phyloP scores from a whole-genome alignment of 2,888 invertebrate species.

The Osmoderma eremita region DNA sequence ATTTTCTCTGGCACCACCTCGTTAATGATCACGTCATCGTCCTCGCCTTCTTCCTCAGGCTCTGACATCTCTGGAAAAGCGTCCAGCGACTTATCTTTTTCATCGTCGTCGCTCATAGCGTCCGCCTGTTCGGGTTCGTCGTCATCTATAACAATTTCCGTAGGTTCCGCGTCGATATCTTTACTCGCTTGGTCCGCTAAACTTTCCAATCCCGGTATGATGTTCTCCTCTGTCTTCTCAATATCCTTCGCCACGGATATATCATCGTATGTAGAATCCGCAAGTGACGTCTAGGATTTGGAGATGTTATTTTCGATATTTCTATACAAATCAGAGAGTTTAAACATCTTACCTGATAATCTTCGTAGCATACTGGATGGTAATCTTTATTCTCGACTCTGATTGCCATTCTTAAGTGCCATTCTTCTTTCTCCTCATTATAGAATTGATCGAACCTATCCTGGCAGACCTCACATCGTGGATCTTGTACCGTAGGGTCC shows the following conservation, averaged over 20 bases:
- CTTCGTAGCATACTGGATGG: slow-evolving; percentile 91
- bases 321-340: neutral
- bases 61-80: slow-evolving; percentile 46
- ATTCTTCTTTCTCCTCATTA: slow-evolving; percentile 97
- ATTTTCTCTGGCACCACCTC: slow-evolving; percentile 74
- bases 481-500: slow-evolving; percentile 71
- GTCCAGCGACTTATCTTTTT: slow-evolving; percentile 54
- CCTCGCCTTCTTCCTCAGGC: slow-evolving; percentile 65
- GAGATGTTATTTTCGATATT: slow-evolving; percentile 2
- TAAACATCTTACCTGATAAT: slow-evolving; percentile 73
- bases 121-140: slow-evolving; percentile 47
- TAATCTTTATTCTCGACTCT: slow-evolving; percentile 80
- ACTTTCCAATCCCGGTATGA: slow-evolving; percentile 66
- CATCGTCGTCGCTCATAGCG: slow-evolving; percentile 43
- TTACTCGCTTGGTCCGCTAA: slow-evolving; percentile 57
- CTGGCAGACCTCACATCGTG: slow-evolving; percentile 87
- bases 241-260: slow-evolving; percentile 51
- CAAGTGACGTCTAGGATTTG: slow-evolving; percentile 51
- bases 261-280: slow-evolving; percentile 54
- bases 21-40: slow-evolving; percentile 76
- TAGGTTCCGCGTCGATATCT: slow-evolving; percentile 61
- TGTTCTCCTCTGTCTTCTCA: slow-evolving; percentile 55
- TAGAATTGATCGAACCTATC: slow-evolving; percentile 96
- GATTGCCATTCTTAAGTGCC: slow-evolving; percentile 90
- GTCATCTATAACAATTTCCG: slow-evolving; percentile 62